Percentiles rank a stretch among this genome's conserved stretches.
Evolutionary conservation across 2,797 vertebrate genomes (phyloP).

Genomic region (Simalia tracyae): DNA sequence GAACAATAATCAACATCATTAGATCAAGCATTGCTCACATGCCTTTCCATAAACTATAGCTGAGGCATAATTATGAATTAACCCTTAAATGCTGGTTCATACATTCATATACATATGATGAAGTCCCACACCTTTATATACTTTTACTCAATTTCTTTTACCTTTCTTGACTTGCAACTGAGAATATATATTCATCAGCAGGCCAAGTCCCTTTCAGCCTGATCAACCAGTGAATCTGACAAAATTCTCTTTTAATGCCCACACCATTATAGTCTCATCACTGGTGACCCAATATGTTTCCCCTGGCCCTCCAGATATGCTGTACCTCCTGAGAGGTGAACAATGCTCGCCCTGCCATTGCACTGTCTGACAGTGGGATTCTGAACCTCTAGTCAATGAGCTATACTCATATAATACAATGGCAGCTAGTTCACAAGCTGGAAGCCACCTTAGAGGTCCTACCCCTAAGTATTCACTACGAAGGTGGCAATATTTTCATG

Average conservation of each 20-base stretch:
- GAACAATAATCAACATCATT: neutral
- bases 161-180: neutral
- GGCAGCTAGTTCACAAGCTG: neutral
- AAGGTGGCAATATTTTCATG: neutral
- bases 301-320: neutral
- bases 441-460: neutral
- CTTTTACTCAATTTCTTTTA: neutral
- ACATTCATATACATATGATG: neutral
- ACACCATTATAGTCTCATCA: neutral
- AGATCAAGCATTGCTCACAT: neutral
- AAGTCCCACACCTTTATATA: neutral
- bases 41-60: neutral
- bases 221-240: neutral
- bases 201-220: neutral
- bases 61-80: neutral
- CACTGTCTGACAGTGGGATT: neutral
- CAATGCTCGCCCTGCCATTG: neutral
- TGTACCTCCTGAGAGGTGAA: neutral
- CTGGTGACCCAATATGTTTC: neutral
- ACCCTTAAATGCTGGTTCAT: neutral
- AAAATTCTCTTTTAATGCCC: neutral
- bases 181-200: neutral
- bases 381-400: neutral
- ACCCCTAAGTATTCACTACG: neutral
- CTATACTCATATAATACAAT: neutral